Conservation (phyloP, 2,888 invertebrate genomes). For the Hecatera dysodea region DNA sequence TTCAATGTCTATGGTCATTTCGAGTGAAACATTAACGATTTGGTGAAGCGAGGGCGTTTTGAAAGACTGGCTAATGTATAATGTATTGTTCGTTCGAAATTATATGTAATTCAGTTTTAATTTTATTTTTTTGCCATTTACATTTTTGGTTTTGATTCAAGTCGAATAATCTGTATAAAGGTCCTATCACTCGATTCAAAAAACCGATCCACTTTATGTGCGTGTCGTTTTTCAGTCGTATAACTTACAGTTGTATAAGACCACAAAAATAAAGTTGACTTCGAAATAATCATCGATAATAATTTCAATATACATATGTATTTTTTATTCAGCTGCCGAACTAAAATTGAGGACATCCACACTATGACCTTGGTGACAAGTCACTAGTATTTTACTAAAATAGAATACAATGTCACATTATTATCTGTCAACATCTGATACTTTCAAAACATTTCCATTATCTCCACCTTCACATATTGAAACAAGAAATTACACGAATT, state of each 20-base stretch:
- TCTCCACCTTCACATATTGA: neutral
- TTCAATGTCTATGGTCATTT: neutral
- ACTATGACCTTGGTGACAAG: neutral
- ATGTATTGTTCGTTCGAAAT: neutral
- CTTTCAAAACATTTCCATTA: constrained; percentile 11
- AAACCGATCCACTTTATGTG: no score
- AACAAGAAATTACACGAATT: constrained; percentile 1
- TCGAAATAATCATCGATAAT: neutral
- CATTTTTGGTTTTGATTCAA: no score
- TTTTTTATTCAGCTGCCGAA: no score
- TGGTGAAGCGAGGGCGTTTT: neutral
- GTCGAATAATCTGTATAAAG: no score
- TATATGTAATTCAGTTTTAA: neutral
- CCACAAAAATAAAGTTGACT: neutral
- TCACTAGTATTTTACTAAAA: neutral
- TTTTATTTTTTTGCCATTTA: no score
- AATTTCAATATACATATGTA: no score
- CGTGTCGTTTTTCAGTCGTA: no score
- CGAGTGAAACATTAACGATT: neutral
- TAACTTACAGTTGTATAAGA: no score
- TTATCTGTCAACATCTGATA: neutral
- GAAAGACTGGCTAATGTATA: neutral
- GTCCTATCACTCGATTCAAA: no score
- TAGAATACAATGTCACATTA: neutral
- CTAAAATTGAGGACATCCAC: neutral